Evolutionary conservation across 2,797 vertebrate species (phyloP), one percentile per base, ranked within the genome.

Genomic region (Myotis findleyi): DNA sequence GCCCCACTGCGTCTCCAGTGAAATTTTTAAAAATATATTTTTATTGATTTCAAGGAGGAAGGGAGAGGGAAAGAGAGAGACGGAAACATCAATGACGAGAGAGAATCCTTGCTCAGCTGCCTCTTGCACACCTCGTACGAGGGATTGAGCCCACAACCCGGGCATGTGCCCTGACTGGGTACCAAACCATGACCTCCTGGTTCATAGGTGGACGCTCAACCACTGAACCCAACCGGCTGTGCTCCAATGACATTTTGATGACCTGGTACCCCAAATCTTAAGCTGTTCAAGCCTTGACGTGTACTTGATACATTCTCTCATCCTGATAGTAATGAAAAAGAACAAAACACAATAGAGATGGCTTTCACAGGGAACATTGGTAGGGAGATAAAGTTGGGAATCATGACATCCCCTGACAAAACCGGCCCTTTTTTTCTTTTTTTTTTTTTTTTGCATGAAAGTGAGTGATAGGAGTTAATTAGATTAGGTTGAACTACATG

Each of bases 381-480:
- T 69, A 73, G 62, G 94, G 41, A 96, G 93, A 25, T 36, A 3
- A 76, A 97, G 27, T 41, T 84, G 69, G 7, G 68, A 92, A 93
- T 96, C 80, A 91, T 79, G 86, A 96, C 82, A 89, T 96, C 95
- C n/a, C 1, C 49, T 77, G 27, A 89, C 59, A 93, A 95, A 87
- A 95, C 72, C 55, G 96, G 66, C 57, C 72, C 97, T 96, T 80
- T 95, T 75, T 6, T 49, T 75, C 4, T 36, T 38, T 75, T 4
- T n/a, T 21, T 51, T 51, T 51, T 51, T 51, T 14, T 53, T 91
- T 93, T 91, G 86, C 27, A 89, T 75, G 87, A 21, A 82, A 88
- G 69, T 84, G 8, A 84, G 20, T 79, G 72, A 89, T 64, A 21
- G 12, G 17, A 64, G 81, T 92, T 95, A 93, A 94, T 95, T 90